Percentiles rank a stretch among this genome's conserved stretches.
Evolutionary conservation across 2,888 invertebrate genomes (phyloP).

Genomic region (Caenorhabditis sp.): DNA sequence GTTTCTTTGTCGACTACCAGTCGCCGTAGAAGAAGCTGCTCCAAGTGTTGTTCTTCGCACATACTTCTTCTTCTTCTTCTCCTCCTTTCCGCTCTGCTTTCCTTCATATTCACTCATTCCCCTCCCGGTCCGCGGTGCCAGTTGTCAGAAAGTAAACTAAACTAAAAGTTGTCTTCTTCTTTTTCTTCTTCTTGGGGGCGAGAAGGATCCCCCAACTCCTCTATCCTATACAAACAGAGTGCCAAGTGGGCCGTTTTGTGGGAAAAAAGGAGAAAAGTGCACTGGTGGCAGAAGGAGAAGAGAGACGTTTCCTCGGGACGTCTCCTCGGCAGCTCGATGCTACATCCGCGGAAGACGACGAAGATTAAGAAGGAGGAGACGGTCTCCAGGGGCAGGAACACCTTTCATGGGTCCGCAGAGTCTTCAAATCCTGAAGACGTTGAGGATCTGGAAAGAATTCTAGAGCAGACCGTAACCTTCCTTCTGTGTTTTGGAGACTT

Average conservation of each 20-base stretch:
- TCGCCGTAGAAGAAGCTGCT: constrained; percentile 7
- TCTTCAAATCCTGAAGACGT: too few species aligned
- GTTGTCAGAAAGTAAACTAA: constrained; percentile 48
- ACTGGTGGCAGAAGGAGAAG: constrained; percentile 16
- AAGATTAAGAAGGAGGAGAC: constrained; percentile 13
- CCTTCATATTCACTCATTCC: constrained; percentile 12
- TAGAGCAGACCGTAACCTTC: too few species aligned
- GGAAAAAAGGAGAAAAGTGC: constrained; percentile 58
- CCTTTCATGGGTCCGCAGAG: background rate
- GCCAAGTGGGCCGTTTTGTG: constrained; percentile 52
- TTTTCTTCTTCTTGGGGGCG: constrained; percentile 15
- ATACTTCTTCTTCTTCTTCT: constrained; percentile 32
- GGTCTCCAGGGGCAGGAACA: constrained; percentile 34
- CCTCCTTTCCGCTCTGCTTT: too few species aligned
- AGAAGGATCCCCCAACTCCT: constrained; percentile 8
- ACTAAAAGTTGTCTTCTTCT: constrained; percentile 32
- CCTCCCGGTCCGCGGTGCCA: too few species aligned
- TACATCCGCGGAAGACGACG: constrained; percentile 39
- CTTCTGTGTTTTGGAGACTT: too few species aligned
- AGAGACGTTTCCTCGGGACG: constrained; percentile 30
- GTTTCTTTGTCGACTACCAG: constrained; percentile 47
- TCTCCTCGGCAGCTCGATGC: constrained; percentile 18
- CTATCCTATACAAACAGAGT: constrained; percentile 40
- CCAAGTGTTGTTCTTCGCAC: constrained; percentile 42
- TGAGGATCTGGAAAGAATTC: too few species aligned